Base-by-base conservation (phyloP, 2,113 vertebrate species). In the Eidolon helvum region DNA sequence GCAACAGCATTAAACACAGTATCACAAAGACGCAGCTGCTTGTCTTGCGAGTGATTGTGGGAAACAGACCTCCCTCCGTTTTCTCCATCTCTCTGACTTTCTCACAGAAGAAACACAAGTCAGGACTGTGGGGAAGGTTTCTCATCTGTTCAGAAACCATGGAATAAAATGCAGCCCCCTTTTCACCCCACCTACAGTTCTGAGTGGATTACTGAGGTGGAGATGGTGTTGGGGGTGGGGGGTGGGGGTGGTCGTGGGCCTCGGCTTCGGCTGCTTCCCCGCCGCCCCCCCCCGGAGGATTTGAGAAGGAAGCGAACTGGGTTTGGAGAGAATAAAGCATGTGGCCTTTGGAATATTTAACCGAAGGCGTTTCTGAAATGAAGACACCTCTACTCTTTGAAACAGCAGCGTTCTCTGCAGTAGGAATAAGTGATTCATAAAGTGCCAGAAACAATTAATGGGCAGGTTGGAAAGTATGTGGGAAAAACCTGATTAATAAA, bases 211-310 rank as follows among this genome's bases (percentile, higher is more conserved):
- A 30, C 48, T 4, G 90, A 59, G n/a, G 19, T 22, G 86, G 45
- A 50, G 82, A 50, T 59, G 16, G 15, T 5, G 21, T 21, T 38
- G 5, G 50, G 15, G 50, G 10, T 2, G 19, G 65, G 24, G 85
- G 48, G 48, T 10, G 85, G 48, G 48, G 10, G 14, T 19, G 74
- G 72, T 28, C 14, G 5, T 16, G 71, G 71, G 14, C 33, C 50
- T 35, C 18, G 5, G 57, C 69, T n/a, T 50, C 28, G 75, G 57
- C 61, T 22, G 28, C 22, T 3, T 26, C 1, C n/a, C 66, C 50
- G 30, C 33, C 0, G 1, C 2, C 21, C 1, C n/a, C 66, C 50
- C 35, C 33, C 0, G 1, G 15, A 28, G n/a, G 16, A 16, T 65
- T 30, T 68, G 80, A 93, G 68, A 80, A 68, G 72, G 61, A 59